Base-by-base conservation (phyloP, 2,888 invertebrate genomes). In the Cenopis cana region DNA sequence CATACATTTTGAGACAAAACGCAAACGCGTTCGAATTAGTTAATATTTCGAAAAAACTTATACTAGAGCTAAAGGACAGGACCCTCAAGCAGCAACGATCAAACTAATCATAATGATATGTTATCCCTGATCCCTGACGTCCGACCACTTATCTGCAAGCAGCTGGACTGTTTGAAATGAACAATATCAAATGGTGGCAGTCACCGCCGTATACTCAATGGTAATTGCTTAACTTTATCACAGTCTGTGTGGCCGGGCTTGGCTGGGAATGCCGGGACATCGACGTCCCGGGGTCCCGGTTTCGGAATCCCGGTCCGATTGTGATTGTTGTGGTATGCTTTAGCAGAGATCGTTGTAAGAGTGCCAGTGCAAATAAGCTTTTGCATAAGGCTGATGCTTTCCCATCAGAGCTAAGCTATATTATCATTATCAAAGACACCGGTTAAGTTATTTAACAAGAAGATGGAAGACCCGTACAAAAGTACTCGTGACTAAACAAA, bases 171-270 rank as follows among this genome's bases (percentile, higher is more conserved):
- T 52, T 54, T 54, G 24, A 64, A 52, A 52, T 5, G n/a, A 64
- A 64, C 52, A 64, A 52, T 69, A 64, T 64, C 64, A 64, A 69
- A 69, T 64, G 64, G 57, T 20, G 41, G 69, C 56, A 41, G 64
- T 33, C 69, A 29, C 36, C 61, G 54, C 57, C 50, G 69, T 69
- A 59, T 59, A 64, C 59, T 52, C 46, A 66, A 64, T 20, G 54
- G 52, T 66, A 70, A 70, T 66, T 66, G 65, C 54, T 60, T 49
- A 66, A 66, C 65, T 70, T 70, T 70, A 65, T 70, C 70, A 66
- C 33, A 29, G 57, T 46, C 65, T 54, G 70, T 60, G 59, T 66
- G 70, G 70, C 46, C 70, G 59, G 46, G 54, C 18, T 29, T 46
- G 8, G n/a, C 46, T 17, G 29, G 60, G 52, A 41, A 10, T 18